These are phyloP conservation scores for Neoniphon sammara DNA, from an alignment of 2,797 vertebrate genomes.

Conservation along the genomic window DNA sequence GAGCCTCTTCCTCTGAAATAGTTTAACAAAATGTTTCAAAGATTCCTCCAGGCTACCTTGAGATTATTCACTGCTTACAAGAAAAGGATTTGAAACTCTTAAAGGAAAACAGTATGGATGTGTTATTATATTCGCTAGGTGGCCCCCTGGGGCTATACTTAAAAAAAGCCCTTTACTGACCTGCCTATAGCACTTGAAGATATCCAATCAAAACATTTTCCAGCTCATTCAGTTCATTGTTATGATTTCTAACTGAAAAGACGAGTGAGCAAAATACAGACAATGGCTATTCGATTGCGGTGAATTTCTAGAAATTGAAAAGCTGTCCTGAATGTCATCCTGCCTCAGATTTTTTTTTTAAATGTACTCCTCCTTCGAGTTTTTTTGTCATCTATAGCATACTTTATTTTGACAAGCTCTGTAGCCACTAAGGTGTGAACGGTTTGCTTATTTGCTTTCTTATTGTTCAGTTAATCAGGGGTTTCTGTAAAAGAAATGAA, in stretches of 20 bases:
- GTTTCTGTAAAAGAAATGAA: neutral
- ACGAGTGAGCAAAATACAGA: neutral
- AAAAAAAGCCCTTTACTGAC: constrained; percentile 42
- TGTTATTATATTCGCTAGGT: constrained; percentile 49
- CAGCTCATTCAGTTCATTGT: constrained; percentile 17
- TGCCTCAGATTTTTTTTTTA: neutral
- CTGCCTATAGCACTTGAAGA: constrained; percentile 21
- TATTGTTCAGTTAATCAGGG: constrained; percentile 18
- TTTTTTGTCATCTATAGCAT: neutral
- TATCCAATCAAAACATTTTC: constrained; percentile 41
- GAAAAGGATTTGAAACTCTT: constrained; percentile 55
- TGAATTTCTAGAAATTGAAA: constrained; percentile 16
- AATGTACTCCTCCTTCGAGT: neutral
- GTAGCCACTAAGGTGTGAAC: neutral
- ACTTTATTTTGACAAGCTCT: constrained; percentile 22
- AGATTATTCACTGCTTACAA: constrained; percentile 73
- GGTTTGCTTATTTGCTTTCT: constrained; percentile 19
- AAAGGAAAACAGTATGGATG: constrained; percentile 45
- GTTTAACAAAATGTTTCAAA: constrained; percentile 69
- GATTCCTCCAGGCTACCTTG: constrained; percentile 61
- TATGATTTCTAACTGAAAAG: constrained; percentile 1
- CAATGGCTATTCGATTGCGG: constrained; percentile 10
- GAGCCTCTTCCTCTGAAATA: constrained; percentile 54
- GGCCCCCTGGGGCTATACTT: constrained; percentile 42
- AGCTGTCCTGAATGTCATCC: neutral